Evolutionary conservation across 2,797 vertebrate genomes (phyloP), one percentile per base, ranked within the genome.

Genomic region (Hapalemur alaotrensis): DNA sequence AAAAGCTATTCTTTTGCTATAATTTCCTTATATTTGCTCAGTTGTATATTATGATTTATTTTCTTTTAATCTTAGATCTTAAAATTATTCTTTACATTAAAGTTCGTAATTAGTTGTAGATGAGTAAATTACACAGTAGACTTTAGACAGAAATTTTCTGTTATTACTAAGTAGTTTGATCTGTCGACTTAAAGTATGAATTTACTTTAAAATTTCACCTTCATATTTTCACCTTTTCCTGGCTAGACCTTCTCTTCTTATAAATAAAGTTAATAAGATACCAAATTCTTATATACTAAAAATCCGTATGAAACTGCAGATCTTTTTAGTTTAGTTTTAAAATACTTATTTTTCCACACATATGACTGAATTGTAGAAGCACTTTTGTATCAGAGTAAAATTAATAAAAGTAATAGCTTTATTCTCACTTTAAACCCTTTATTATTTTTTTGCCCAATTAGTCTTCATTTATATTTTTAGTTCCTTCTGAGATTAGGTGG

Each of bases 401-500:
- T 79, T 95, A 82, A 94, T 95, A 92, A 69, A 57, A 85, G 10
- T 28, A 72, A 59, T 59, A 48, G 75, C 7, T 80, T 75, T 88
- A 61, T 63, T 38, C 0, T 0, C 82, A 86, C 89, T 95, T 97
- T 82, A 93, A 94, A 90, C 84, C n/a, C 82, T 54, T 96, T 46
- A 63, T 23, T 89, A 96, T 92, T 67, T 2, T 94, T 96, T 75
- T 46, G 48, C 72, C 35, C 35, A 91, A 63, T 80, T 93, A 76
- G 43, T 88, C 95, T 96, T 93, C 82, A 93, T 89, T 93, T 95
- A 85, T 97, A 65, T 95, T 95, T 96, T 95, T 80, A 52, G 25
- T 63, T 97, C 2, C 82, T 97, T 94, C 76, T 70, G 63, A 48
- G 67, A 96, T 95, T 96, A 97, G 63, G 52, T 65, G 18, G 41